Base-by-base conservation (phyloP, 1,140 invertebrate genomes). In the Pygmarrhopalites habei region DNA sequence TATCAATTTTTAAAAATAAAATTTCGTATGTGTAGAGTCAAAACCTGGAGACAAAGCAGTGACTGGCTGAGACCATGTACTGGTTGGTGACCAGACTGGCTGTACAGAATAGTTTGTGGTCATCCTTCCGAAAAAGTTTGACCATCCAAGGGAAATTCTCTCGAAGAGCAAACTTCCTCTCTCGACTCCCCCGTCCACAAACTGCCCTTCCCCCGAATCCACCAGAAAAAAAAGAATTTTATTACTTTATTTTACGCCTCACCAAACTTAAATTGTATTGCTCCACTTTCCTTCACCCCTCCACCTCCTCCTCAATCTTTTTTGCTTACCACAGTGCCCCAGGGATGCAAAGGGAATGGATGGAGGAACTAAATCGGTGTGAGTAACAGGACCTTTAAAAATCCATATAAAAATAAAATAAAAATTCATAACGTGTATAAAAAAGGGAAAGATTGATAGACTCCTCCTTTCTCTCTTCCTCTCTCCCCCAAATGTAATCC, bases 1-100 rank as follows among this genome's bases (percentile, higher is more conserved):
- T n/a, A n/a, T n/a, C n/a, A n/a, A n/a, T n/a, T n/a, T n/a, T n/a
- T n/a, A n/a, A n/a, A n/a, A n/a, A n/a, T n/a, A n/a, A n/a, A n/a
- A n/a, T n/a, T n/a, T n/a, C n/a, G n/a, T n/a, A n/a, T n/a, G n/a
- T n/a, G n/a, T n/a, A n/a, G n/a, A n/a, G n/a, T n/a, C n/a, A n/a
- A n/a, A n/a, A 46, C 44, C 15, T n/a, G 44, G 44, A 46, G 44
- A 19, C 10, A 19, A 52, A 52, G 49, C 49, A 52, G 19, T 52
- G 49, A 14, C 21, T 4, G 5, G 49, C 49, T 3, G 49, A 28
- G 5, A 52, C 28, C 10, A 52, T 7, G 19, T 52, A 52, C 19
- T 52, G 21, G 28, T 52, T 26, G 28, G 21, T 52, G 10, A 52
- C 19, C 4, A 52, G 19, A 10, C 21, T 52, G 7, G 49, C 49